Conservation (phyloP, 2,888 invertebrate genomes). For the Augochlorella aurata region DNA sequence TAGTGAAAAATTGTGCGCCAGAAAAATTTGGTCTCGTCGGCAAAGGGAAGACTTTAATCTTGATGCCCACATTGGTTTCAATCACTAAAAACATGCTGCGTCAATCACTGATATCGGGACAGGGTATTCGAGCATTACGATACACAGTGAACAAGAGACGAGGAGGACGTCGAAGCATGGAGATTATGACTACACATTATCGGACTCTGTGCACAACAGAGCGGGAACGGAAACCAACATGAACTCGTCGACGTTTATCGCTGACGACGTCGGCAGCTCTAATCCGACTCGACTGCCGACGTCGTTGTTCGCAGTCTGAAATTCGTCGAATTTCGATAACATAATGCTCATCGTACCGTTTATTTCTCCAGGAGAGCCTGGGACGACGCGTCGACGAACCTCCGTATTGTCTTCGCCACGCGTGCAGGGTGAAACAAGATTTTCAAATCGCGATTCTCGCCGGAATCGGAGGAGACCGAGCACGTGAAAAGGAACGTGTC, state of each 20-base stretch:
- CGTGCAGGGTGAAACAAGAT: not conserved
- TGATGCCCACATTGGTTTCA: no score
- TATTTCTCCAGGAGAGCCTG: constrained; percentile 2
- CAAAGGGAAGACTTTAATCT: no score
- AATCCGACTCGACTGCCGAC: constrained; percentile 10
- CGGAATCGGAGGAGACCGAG: not conserved
- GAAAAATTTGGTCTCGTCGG: no score
- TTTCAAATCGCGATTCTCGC: constrained; percentile 12
- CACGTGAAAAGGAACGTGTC: constrained; percentile 48
- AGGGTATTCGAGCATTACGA: not conserved
- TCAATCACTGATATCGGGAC: not conserved
- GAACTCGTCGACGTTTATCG: constrained; percentile 15
- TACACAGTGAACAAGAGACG: not conserved
- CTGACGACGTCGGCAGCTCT: not conserved
- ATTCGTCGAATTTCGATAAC: constrained; percentile 26
- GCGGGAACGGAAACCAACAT: not conserved
- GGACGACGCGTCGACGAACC: not conserved
- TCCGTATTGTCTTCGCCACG: not conserved
- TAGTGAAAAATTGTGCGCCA: no score
- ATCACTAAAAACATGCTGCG: no score
- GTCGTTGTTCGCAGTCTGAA: not conserved
- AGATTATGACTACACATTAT: not conserved
- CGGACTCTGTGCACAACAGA: not conserved
- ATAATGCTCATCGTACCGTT: constrained; percentile 11
- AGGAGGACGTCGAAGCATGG: not conserved